These are phyloP conservation scores for Tuberolachnus salignus DNA, from an alignment of 2,888 invertebrate species.

Conservation along the genomic window DNA sequence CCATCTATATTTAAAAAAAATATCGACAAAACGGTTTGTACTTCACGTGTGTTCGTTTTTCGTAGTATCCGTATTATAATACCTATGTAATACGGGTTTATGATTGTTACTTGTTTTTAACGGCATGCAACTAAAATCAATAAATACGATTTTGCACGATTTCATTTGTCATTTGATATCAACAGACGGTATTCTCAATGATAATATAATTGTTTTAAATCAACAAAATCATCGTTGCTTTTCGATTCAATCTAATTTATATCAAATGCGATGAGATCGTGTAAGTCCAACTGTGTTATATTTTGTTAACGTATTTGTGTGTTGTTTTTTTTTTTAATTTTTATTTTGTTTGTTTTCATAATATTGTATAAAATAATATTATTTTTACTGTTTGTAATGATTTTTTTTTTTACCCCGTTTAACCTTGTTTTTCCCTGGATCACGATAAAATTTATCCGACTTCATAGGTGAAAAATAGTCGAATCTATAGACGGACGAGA, in stretches of 20 bases:
- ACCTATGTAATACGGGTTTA: neutral
- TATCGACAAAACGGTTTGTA: conserved; percentile 23
- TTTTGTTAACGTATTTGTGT: neutral
- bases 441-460: neutral
- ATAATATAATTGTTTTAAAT: neutral
- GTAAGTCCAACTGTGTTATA: neutral
- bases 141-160: neutral
- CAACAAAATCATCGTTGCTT: neutral
- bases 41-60: neutral
- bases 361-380: conserved; percentile 23
- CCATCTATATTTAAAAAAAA: neutral
- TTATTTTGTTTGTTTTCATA: conserved; percentile 22
- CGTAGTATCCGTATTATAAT: neutral
- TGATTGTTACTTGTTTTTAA: neutral
- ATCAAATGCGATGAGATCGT: neutral
- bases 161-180: neutral
- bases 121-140: neutral
- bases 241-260: neutral
- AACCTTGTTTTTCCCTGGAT: conserved; percentile 10
- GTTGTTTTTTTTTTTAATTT: neutral
- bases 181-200: neutral
- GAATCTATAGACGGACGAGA: too few relatives aligned
- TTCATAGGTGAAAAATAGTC: too few relatives aligned
- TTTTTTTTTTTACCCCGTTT: conserved; percentile 33
- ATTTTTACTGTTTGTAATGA: conserved; percentile 4